These are phyloP conservation scores for Eudiplozoon nipponicum DNA, from an alignment of 2,888 invertebrate genomes.

Conservation along the genomic window DNA sequence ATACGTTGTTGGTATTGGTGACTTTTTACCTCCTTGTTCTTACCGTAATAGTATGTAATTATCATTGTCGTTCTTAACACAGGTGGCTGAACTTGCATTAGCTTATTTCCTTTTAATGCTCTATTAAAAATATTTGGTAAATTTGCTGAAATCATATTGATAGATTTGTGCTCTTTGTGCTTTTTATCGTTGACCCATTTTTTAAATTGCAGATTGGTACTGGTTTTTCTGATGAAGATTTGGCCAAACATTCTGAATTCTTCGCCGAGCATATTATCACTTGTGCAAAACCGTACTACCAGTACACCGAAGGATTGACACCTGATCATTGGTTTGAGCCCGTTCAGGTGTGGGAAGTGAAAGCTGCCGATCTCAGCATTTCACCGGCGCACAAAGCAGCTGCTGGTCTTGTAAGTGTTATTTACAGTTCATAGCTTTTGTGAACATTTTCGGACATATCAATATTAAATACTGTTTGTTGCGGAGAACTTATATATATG, in stretches of 20 bases:
- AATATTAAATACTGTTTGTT: no score
- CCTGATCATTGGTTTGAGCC: slow-evolving; percentile 32
- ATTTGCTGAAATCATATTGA: no score
- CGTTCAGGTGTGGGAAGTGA: slow-evolving; percentile 66
- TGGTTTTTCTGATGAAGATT: slow-evolving; percentile 65
- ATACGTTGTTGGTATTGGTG: no score
- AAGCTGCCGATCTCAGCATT: slow-evolving; percentile 76
- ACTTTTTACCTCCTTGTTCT: no score
- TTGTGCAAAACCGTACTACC: slow-evolving; percentile 36
- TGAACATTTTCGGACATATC: no score
- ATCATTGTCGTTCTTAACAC: no score
- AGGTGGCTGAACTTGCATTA: no score
- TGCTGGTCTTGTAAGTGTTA: slow-evolving; percentile 35
- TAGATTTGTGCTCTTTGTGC: no score
- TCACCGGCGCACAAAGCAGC: slow-evolving; percentile 73
- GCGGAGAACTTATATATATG: no score
- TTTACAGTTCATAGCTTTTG: slow-evolving; percentile 3
- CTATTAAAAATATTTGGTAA: no score
- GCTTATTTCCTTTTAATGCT: no score
- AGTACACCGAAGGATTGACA: slow-evolving; percentile 35
- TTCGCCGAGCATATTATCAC: slow-evolving; percentile 44
- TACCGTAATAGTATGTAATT: no score
- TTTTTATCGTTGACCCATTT: neutral
- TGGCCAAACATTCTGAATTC: slow-evolving; percentile 41
- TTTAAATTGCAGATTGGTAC: slow-evolving; percentile 39